A percentile compares a stretch with the other conserved stretches of the same genome.
phyloP scores from a whole-genome alignment of 2,113 vertebrate species.

The Oceanites oceanicus region DNA sequence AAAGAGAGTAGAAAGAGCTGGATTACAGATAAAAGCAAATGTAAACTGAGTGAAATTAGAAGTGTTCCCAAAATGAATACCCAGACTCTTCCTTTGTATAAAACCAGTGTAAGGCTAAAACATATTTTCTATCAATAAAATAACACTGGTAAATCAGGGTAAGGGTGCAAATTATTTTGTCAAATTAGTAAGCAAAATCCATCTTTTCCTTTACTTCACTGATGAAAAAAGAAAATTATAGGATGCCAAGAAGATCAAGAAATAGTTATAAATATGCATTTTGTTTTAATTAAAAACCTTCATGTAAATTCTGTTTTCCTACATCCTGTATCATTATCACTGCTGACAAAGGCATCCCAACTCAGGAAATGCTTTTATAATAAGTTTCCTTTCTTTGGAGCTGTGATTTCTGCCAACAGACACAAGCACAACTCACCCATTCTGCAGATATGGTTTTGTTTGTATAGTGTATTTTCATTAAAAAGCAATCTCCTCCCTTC shows the following conservation, averaged over 20 bases:
- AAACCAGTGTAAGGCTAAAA: background rate
- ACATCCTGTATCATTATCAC: background rate
- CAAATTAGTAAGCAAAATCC: background rate
- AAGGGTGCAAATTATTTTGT: background rate
- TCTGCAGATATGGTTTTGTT: background rate
- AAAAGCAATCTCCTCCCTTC: background rate
- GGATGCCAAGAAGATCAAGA: background rate
- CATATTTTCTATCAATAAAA: background rate
- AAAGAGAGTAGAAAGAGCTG: background rate
- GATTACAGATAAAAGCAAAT: background rate
- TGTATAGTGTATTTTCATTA: background rate
- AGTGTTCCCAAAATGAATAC: background rate
- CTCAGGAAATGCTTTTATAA: background rate
- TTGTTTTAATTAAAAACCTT: slow-evolving; percentile 18
- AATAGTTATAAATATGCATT: slow-evolving; percentile 16
- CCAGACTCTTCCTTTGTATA: background rate
- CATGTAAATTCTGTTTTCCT: background rate
- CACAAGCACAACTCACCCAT: background rate
- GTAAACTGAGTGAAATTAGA: background rate
- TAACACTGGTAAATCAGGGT: background rate
- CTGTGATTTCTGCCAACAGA: background rate
- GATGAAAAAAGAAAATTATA: background rate
- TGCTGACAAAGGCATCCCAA: background rate
- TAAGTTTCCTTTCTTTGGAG: background rate
- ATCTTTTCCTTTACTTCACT: background rate